Evolutionary conservation across 2,113 vertebrate genomes (phyloP).

Genomic region (Chamaea fasciata): DNA sequence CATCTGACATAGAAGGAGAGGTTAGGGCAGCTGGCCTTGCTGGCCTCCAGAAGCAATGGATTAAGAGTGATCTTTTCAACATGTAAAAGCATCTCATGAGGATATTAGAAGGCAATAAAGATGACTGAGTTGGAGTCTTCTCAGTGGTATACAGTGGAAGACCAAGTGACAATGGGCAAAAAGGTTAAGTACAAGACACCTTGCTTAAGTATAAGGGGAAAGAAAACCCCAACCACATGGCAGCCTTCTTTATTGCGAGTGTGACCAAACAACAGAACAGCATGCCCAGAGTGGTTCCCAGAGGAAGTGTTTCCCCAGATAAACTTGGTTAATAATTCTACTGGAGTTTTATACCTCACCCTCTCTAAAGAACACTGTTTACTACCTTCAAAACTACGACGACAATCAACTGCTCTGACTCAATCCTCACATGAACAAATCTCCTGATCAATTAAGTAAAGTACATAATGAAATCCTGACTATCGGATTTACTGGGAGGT

Average conservation of each 20-base stretch:
- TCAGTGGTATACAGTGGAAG: neutral
- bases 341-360: neutral
- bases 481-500: neutral
- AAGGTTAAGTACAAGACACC: neutral
- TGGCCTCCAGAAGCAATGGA: neutral
- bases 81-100: neutral
- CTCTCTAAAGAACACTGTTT: neutral
- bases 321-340: constrained; percentile 41
- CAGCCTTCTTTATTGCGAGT: neutral
- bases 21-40: neutral
- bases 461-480: constrained; percentile 3
- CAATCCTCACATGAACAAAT: constrained; percentile 3
- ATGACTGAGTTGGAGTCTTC: neutral
- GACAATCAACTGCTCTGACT: constrained; percentile 15
- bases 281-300: neutral
- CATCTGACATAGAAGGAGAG: neutral
- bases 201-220: neutral
- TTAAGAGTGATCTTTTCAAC: neutral
- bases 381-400: neutral
- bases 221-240: neutral
- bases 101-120: neutral
- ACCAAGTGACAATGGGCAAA: neutral
- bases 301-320: neutral
- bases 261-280: neutral
- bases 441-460: constrained; percentile 2